A percentile compares a stretch with the other conserved stretches of the same genome.
phyloP scores from a whole-genome alignment of 2,888 invertebrate genomes.

The Melipona bicolor region DNA sequence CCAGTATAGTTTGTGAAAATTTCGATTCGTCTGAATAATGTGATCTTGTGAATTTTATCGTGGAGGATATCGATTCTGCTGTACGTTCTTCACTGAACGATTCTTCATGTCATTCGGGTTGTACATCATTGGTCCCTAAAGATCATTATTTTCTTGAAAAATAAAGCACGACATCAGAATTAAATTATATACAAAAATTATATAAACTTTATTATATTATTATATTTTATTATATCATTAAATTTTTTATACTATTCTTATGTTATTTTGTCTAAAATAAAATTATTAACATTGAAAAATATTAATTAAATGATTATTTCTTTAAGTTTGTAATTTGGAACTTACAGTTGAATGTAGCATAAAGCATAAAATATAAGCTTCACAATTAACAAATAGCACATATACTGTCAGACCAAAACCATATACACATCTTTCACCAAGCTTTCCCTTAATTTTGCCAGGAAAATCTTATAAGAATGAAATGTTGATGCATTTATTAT shows the following conservation, averaged over 20 bases:
- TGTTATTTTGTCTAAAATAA: not conserved
- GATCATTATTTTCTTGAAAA: slow-evolving; percentile 35
- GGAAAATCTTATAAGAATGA: slow-evolving; percentile 28
- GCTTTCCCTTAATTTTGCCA: slow-evolving; percentile 65
- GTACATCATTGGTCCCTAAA: slow-evolving; percentile 82
- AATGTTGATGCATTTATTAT: slow-evolving; percentile 7
- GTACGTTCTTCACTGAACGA: slow-evolving; percentile 73
- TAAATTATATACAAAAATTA: slow-evolving; percentile 19
- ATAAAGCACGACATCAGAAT: slow-evolving; percentile 8
- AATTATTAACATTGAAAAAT: not conserved
- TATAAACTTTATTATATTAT: not conserved
- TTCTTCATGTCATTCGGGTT: slow-evolving; percentile 79
- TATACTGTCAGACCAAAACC: slow-evolving; percentile 46
- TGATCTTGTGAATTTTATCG: slow-evolving; percentile 73
- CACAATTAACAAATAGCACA: slow-evolving; percentile 24
- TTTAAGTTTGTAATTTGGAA: slow-evolving; percentile 10
- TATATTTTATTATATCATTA: not conserved
- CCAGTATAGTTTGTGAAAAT: slow-evolving; percentile 33
- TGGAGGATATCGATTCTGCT: slow-evolving; percentile 77
- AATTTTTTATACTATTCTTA: slow-evolving; percentile 9
- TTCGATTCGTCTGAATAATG: slow-evolving; percentile 20
- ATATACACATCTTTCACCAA: slow-evolving; percentile 67
- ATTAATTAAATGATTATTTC: not conserved
- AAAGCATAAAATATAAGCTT: slow-evolving; percentile 34
- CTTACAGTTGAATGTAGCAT: not conserved